Percentiles rank a stretch among this genome's conserved stretches.
Evolutionary conservation across 2,113 vertebrate genomes (phyloP).

Genomic region (Nycticorax nycticorax): DNA sequence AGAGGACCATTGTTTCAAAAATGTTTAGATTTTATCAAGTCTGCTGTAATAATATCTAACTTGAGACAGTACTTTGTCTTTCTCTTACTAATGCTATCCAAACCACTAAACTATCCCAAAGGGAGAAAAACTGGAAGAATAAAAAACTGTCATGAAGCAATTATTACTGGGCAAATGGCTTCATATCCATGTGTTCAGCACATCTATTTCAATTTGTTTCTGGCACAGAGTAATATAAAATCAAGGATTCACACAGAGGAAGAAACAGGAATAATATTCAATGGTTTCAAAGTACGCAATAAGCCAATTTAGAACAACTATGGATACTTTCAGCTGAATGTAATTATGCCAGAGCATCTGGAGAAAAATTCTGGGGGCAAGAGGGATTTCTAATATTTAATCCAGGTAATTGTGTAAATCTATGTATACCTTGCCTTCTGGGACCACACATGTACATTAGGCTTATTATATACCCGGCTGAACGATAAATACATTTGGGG

Average conservation of each 20-base stretch:
- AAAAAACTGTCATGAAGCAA: conserved; percentile 18
- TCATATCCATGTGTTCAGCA: conserved; percentile 34
- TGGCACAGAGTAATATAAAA: conserved; percentile 32
- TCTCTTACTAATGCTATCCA: neutral
- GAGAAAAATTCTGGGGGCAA: neutral
- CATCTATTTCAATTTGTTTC: conserved; percentile 72
- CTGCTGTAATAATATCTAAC: conserved; percentile 4
- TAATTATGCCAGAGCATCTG: neutral
- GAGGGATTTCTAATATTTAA: conserved; percentile 3
- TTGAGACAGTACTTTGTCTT: neutral
- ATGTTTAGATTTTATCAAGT: conserved; percentile 10
- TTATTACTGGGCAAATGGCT: conserved; percentile 47
- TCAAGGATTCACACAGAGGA: conserved; percentile 19
- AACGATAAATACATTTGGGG: neutral
- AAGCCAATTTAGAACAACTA: conserved; percentile 34
- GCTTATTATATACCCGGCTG: neutral
- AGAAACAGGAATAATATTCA: conserved; percentile 47
- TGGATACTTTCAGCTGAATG: neutral
- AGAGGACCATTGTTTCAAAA: neutral
- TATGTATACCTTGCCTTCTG: neutral
- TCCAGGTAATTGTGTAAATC: neutral
- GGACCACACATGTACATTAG: neutral
- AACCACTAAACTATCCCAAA: conserved; percentile 13
- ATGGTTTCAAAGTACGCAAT: conserved; percentile 35
- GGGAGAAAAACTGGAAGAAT: conserved; percentile 28